A percentile compares a stretch with the other conserved stretches of the same genome.
Conservation (phyloP, 2,888 invertebrate genomes). For the Arenicola marina region DNA sequence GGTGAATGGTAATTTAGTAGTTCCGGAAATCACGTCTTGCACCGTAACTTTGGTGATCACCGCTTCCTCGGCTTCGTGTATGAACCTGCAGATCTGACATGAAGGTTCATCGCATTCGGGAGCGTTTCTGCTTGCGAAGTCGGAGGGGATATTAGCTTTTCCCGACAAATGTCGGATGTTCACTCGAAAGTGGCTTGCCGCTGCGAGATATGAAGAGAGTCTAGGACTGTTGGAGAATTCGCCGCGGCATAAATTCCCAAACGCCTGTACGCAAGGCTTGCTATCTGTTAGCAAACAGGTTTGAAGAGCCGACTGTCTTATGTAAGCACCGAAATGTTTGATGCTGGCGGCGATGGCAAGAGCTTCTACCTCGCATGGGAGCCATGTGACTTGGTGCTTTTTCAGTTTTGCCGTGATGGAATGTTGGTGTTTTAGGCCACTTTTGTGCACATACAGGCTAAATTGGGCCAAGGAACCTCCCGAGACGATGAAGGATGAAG, state of each 20-base stretch:
- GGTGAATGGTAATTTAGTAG: background rate
- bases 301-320: background rate
- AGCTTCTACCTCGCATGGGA: conserved; percentile 40
- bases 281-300: conserved; percentile 2
- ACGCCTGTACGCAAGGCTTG: conserved; percentile 13
- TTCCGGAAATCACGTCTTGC: background rate
- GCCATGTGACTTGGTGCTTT: conserved; percentile 31
- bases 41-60: background rate
- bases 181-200: conserved; percentile 11
- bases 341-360: conserved; percentile 28
- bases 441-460: no score
- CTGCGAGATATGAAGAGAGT: conserved; percentile 11
- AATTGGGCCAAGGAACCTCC: no score
- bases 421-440: no score
- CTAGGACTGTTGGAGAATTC: conserved; percentile 14
- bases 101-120: conserved; percentile 1
- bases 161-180: conserved; percentile 9
- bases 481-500: no score
- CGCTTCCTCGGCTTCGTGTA: background rate
- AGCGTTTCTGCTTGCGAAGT: conserved; percentile 9
- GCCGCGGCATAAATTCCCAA: conserved; percentile 4
- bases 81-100: conserved; percentile 13
- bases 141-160: conserved; percentile 10
- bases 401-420: conserved; percentile 36
- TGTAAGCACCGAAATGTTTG: conserved; percentile 11